Base-by-base conservation (phyloP, 2,797 vertebrate genomes). In the Allobates femoralis region DNA sequence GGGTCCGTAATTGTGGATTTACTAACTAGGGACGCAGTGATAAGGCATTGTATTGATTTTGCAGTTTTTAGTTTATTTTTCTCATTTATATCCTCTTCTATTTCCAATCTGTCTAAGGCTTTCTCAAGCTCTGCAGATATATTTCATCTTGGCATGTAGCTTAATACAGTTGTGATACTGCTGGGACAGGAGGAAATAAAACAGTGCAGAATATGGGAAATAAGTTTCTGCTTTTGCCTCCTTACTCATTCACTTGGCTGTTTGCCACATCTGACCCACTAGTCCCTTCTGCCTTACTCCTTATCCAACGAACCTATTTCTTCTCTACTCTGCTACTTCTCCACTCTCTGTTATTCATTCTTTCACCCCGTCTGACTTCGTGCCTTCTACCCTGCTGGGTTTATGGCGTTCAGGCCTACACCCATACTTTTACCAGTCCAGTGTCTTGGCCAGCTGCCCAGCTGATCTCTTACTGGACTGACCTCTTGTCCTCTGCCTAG, bases 1-100 rank as follows among this genome's bases (percentile, higher is more conserved):
- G 50, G 50, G n/a, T 50, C 46, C 18, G 73, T 28, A 30, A 11
- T 53, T 21, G 26, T 19, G 50, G 14, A 55, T 53, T 30, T 55
- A 30, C 46, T 76, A 26, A 30, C 50, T 18, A 53, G 50, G n/a
- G 74, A 10, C 1, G 2, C 14, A 53, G 50, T 30, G 19, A 30
- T 53, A 19, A 53, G 74, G 19, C 46, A 53, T 76, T 51, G 26
- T 76, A 74, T 41, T 46, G 74, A 76, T 76, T 53, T 53, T 76
- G 37, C 75, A 55, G 51, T 77, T 77, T 53, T 56, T 30, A 34
- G 28, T 32, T 77, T 77, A 23, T 77, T 77, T 30, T 77, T 58
- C 53, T 18, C 32, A 34, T 46, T 12, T 55, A 5, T 53, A 14
- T 53, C 2, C 26, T 0, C n/a, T 77, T 21, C 55, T 23, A 19